Conservation (phyloP, 2,888 invertebrate species). For the Sepioteuthis lessoniana region DNA sequence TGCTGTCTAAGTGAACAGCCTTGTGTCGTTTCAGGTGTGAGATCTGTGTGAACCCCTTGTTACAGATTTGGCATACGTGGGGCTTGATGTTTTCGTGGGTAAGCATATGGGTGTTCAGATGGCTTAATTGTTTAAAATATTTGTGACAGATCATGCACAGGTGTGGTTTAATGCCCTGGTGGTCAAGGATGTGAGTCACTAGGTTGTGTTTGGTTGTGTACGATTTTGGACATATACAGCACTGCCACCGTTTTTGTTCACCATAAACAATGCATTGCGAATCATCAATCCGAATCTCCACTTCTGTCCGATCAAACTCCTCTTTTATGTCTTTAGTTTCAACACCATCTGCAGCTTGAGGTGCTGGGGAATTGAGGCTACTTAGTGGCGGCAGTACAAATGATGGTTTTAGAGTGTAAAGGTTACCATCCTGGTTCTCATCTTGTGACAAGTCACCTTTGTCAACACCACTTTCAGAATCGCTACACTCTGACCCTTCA, state of each 20-base stretch:
- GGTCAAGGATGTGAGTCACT: conserved; percentile 73
- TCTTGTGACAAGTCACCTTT: conserved; percentile 51
- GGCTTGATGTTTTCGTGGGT: conserved; percentile 74
- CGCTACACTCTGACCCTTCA: conserved; percentile 50
- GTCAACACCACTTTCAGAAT: conserved; percentile 45
- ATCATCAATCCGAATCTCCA: conserved; percentile 72
- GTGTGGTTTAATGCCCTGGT: conserved; percentile 74
- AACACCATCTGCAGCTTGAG: conserved; percentile 53
- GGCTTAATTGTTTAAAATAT: conserved; percentile 74
- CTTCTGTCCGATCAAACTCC: conserved; percentile 65
- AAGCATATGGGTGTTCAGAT: conserved; percentile 74
- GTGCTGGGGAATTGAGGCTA: background rate
- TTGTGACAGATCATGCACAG: conserved; percentile 74
- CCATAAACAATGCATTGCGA: conserved; percentile 69
- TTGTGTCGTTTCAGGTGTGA: conserved; percentile 74
- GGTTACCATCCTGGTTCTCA: conserved; percentile 50
- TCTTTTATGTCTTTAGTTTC: conserved; percentile 50
- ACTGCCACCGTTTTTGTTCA: conserved; percentile 73
- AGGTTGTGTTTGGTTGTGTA: conserved; percentile 75
- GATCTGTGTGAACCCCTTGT: conserved; percentile 73
- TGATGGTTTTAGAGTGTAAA: conserved; percentile 44
- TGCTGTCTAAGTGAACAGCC: conserved; percentile 70
- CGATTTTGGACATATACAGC: conserved; percentile 72
- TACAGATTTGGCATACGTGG: conserved; percentile 71
- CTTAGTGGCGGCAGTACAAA: background rate